A percentile compares a stretch with the other conserved stretches of the same genome.
Conservation (phyloP, 2,113 vertebrate species). For the Bos indicus region DNA sequence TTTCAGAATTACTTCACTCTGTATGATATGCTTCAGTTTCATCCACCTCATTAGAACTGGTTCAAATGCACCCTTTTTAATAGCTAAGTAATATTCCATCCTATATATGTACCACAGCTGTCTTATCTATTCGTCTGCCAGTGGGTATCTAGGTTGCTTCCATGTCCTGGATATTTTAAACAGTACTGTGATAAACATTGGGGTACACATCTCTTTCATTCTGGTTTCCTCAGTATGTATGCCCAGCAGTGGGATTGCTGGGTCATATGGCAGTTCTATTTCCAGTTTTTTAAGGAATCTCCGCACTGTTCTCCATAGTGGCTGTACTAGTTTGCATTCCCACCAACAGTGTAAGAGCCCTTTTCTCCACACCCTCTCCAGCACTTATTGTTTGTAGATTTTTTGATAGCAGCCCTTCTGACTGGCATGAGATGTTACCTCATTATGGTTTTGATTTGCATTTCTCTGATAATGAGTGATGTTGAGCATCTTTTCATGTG, state of each 20-base stretch:
- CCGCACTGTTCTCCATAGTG: not conserved
- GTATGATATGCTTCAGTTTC: not conserved
- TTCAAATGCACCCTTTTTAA: not conserved
- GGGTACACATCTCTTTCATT: not conserved
- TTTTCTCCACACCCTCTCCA: not conserved
- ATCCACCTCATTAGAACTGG: not conserved
- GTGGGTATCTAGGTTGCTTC: not conserved
- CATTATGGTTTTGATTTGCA: not conserved
- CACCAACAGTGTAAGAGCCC: not conserved
- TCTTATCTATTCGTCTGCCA: not conserved
- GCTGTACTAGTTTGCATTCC: not conserved
- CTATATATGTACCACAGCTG: not conserved
- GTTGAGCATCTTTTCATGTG: not conserved
- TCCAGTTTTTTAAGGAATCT: not conserved
- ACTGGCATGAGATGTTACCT: not conserved
- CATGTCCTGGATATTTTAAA: not conserved
- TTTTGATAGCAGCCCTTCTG: not conserved
- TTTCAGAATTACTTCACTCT: not conserved
- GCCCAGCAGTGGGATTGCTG: not conserved
- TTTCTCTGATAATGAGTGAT: not conserved
- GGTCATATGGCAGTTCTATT: not conserved
- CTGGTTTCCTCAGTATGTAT: not conserved
- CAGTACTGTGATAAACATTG: not conserved
- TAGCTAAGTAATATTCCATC: not conserved
- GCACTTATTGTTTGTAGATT: not conserved